Percentiles rank a stretch among this genome's conserved stretches.
These are phyloP conservation scores for Agapornis canus DNA, from an alignment of 2,797 vertebrate genomes.

Conservation along the genomic window DNA sequence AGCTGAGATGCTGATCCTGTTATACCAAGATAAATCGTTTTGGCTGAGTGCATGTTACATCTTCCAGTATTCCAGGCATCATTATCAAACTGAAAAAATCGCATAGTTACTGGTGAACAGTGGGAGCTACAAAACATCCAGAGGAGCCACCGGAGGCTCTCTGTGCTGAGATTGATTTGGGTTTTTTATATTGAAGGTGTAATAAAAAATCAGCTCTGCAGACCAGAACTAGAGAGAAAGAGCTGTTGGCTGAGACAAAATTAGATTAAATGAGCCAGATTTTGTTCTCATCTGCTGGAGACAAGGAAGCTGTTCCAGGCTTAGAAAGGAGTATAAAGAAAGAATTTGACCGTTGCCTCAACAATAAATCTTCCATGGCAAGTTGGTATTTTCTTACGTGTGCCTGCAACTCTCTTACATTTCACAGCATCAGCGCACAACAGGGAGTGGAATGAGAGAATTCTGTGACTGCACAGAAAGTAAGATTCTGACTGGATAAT, in stretches of 20 bases:
- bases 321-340: neutral
- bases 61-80: neutral
- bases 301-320: slow-evolving; percentile 40
- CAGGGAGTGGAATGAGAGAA: neutral
- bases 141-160: neutral
- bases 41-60: slow-evolving; percentile 2
- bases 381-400: neutral
- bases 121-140: slow-evolving; percentile 1
- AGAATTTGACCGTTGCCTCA: neutral
- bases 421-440: neutral
- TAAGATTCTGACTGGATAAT: neutral
- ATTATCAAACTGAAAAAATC: neutral
- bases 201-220: slow-evolving; percentile 50
- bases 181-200: slow-evolving; percentile 13
- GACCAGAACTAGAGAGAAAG: slow-evolving; percentile 51
- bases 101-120: neutral
- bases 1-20: slow-evolving; percentile 50
- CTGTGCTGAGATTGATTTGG: neutral
- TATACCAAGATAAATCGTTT: slow-evolving; percentile 28
- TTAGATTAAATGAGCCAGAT: slow-evolving; percentile 63
- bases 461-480: neutral
- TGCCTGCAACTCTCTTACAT: neutral
- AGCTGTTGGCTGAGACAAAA: slow-evolving; percentile 61
- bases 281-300: slow-evolving; percentile 50
- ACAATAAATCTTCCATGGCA: neutral